Base-by-base conservation (phyloP, 1,140 invertebrate genomes). In the Nephotettix cincticeps region DNA sequence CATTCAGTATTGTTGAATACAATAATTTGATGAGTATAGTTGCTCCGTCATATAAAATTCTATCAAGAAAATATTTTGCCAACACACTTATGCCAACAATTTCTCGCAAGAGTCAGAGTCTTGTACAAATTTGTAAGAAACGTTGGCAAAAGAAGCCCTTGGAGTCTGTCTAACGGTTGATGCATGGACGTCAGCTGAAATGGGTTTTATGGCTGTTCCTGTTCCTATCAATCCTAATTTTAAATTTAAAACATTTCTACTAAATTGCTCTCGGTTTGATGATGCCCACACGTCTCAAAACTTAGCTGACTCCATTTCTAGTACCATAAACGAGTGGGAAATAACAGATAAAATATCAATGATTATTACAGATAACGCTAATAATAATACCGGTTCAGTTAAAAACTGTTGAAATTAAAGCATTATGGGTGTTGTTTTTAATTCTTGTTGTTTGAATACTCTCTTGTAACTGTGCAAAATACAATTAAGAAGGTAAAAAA, bases 41-140 rank as follows among this genome's bases (percentile, higher is more conserved):
- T 54, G 47, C 47, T 54, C 47, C 47, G 6, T 54, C 23, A 9
- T 54, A 54, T n/a, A 54, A 54, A 54, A 54, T 54, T 25, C 47
- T n/a, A 4, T 54, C 47, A n/a, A 4, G 47, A 6, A 54, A 54
- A 54, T 54, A 54, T 54, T 54, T 54, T 54, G 17, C 47, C 4
- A 54, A 54, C 23, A 6, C 47, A n/a, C 17, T 54, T 9, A 4
- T 54, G 23, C 47, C 47, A 54, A n/a, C 47, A 54, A n/a, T 54
- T 3, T 54, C 4, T 54, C 6, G n/a, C n/a, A n/a, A n/a, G n/a
- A n/a, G n/a, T n/a, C 4, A 54, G 47, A 54, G 19, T 36, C 32
- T 36, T 36, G 32, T 14, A 36, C 4, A 6, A 36, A 36, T 36
- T 36, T 36, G 32, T 6, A 54, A 54, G 23, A 54, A 25, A 4